Conservation (phyloP, 2,888 invertebrate species). For the Tuberolachnus salignus region DNA sequence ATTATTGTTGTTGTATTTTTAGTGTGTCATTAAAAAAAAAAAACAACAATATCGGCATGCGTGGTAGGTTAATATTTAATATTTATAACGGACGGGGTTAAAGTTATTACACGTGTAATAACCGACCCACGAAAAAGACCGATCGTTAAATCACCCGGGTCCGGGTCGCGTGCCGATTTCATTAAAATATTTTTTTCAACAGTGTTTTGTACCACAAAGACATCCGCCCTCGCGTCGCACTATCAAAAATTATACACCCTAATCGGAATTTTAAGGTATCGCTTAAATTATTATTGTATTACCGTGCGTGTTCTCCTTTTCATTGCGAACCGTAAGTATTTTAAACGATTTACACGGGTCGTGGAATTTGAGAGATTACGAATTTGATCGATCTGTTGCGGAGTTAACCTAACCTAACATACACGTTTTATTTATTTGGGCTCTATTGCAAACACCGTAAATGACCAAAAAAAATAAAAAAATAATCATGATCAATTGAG, state of each 20-base stretch:
- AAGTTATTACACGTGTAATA: not conserved
- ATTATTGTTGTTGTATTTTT: not conserved
- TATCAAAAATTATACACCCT: slow-evolving; percentile 9
- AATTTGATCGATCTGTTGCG: too few species aligned
- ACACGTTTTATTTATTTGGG: too few species aligned
- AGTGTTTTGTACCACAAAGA: not conserved
- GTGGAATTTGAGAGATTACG: too few species aligned
- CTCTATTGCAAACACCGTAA: too few species aligned
- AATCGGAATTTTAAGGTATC: slow-evolving; percentile 9
- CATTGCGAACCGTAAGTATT: not conserved
- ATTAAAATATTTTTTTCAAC: slow-evolving; percentile 11
- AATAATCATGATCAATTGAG: too few species aligned
- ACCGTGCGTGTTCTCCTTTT: not conserved
- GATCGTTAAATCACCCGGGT: not conserved
- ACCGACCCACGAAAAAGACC: not conserved
- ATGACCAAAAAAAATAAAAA: too few species aligned
- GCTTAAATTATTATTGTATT: slow-evolving; percentile 13
- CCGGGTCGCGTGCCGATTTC: not conserved
- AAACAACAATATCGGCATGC: not conserved
- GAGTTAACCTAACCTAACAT: too few species aligned
- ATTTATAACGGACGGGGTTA: not conserved
- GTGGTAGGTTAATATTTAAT: not conserved
- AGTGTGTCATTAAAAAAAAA: not conserved
- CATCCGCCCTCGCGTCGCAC: not conserved
- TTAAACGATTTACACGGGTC: not conserved